A percentile compares a stretch with the other conserved stretches of the same genome.
These are phyloP conservation scores for Drosophila anomalata DNA, from an alignment of 2,888 invertebrate genomes.

Conservation along the genomic window DNA sequence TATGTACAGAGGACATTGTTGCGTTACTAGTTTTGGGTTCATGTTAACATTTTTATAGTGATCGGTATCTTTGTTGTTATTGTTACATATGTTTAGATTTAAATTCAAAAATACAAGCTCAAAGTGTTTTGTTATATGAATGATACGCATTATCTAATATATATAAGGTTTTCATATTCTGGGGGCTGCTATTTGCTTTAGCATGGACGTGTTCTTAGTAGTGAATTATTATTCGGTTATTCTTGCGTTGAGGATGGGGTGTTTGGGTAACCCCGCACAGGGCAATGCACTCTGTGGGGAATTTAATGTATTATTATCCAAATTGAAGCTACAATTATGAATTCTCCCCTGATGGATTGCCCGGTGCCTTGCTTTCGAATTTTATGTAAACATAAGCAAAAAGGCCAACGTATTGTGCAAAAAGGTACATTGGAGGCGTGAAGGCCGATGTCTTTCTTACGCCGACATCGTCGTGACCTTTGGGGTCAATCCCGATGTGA, in stretches of 20 bases:
- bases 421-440: constrained; percentile 66
- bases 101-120: constrained; percentile 74
- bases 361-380: constrained; percentile 2
- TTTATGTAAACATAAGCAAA: constrained; percentile 43
- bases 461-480: constrained; percentile 52
- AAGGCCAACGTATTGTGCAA: constrained; percentile 63
- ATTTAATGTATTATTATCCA: neutral
- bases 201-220: constrained; percentile 53
- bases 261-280: constrained; percentile 26
- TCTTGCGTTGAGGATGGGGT: constrained; percentile 1
- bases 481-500: constrained; percentile 14
- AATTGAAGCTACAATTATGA: neutral
- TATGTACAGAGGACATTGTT: constrained; percentile 58
- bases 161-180: constrained; percentile 43
- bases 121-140: constrained; percentile 50
- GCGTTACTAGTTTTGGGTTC: constrained; percentile 32
- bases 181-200: constrained; percentile 46
- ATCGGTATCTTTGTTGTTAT: constrained; percentile 30
- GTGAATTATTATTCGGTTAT: constrained; percentile 20
- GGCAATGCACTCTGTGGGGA: constrained; percentile 22
- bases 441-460: constrained; percentile 44
- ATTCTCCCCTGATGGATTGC: neutral
- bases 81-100: constrained; percentile 49
- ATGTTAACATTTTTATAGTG: constrained; percentile 61
- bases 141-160: constrained; percentile 42